These are phyloP conservation scores for Nymphalis polychloros DNA, from an alignment of 2,888 invertebrate genomes.

Conservation along the genomic window DNA sequence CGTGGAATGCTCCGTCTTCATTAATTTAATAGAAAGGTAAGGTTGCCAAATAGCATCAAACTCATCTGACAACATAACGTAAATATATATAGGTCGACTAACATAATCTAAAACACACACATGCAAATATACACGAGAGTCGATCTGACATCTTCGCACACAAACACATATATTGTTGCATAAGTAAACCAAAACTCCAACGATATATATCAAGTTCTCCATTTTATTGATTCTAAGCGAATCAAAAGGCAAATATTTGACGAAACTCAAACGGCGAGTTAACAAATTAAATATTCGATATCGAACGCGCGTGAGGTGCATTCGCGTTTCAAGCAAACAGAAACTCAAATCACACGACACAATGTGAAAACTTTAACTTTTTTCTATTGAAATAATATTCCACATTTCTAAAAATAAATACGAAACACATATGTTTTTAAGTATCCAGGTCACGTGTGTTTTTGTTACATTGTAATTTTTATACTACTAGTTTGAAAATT, in stretches of 20 bases:
- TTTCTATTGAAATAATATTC: not conserved
- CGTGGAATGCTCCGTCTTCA: no score
- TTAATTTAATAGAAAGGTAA: no score
- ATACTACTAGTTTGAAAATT: not conserved
- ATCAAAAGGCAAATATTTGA: slow-evolving; percentile 2
- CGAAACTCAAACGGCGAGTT: not conserved
- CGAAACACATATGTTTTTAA: not conserved
- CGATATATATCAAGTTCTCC: not conserved
- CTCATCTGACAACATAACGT: no score
- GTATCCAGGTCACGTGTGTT: slow-evolving; percentile 1
- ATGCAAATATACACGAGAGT: no score
- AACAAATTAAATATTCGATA: slow-evolving; percentile 4
- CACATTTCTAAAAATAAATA: not conserved
- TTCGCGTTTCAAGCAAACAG: not conserved
- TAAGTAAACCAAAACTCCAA: no score
- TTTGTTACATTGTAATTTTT: not conserved
- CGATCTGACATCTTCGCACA: no score
- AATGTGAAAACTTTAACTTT: not conserved
- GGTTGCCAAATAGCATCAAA: no score
- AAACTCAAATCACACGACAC: not conserved
- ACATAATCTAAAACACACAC: no score
- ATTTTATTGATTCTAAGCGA: not conserved
- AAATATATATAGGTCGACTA: no score
- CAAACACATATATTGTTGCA: no score
- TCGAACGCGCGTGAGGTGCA: not conserved